Conservation (phyloP, 2,797 vertebrate species). For the Diglossa cyanea region DNA sequence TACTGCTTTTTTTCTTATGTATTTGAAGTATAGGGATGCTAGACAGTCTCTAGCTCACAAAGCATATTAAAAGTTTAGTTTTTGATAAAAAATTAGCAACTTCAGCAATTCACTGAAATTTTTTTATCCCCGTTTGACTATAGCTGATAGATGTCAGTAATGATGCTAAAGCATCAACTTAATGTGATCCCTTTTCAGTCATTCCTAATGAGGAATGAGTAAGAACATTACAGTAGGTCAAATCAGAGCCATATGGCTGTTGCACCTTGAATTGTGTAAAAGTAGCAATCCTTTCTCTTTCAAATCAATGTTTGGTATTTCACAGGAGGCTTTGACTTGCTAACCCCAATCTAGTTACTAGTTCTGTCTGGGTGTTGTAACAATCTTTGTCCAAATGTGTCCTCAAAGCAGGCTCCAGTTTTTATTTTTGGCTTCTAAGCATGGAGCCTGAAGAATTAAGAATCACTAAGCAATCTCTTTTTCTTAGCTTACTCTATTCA, state of each 20-base stretch:
- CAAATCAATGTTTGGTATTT: neutral
- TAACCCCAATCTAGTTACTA: neutral
- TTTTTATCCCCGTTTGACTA: neutral
- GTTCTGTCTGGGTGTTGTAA: neutral
- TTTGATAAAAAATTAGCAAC: neutral
- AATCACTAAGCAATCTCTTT: neutral
- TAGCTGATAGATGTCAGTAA: neutral
- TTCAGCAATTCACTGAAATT: neutral
- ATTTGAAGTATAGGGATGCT: neutral
- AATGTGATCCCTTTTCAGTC: neutral
- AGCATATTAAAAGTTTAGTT: neutral
- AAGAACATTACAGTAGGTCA: neutral
- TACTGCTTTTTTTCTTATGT: neutral
- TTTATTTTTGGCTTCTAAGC: neutral
- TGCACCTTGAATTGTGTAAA: neutral
- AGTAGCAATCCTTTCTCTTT: neutral
- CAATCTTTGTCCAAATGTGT: neutral
- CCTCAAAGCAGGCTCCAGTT: neutral
- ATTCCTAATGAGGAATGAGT: neutral
- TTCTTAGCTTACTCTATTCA: neutral
- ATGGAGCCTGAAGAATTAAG: neutral
- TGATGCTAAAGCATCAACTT: neutral
- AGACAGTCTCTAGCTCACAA: neutral
- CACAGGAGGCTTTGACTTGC: neutral
- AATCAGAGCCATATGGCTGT: neutral